Evolutionary conservation across 2,888 invertebrate genomes (phyloP), one percentile per base, ranked within the genome.

Genomic region (Synanthedon tipuliformis): DNA sequence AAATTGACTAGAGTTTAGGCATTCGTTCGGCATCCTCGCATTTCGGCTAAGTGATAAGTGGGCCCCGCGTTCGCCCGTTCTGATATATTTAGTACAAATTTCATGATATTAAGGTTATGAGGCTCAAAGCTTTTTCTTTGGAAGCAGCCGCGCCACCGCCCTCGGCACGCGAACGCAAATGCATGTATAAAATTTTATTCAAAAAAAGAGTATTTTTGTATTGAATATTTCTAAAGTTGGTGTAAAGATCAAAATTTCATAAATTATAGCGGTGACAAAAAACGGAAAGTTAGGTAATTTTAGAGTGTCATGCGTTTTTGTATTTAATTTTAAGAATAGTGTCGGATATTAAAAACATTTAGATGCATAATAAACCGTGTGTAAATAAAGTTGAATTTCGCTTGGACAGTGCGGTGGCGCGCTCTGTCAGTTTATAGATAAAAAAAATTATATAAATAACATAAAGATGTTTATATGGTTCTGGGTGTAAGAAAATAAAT

Each of bases 351-450:
- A 89, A 89, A 34, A 34, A 89, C 85, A 82, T 90, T 91, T 90
- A 91, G 90, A 90, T 88, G 80, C 90, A 90, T 89, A 23, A 23
- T 23, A 89, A 89, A 90, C 90, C 90, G 90, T 89, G 90, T 91
- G 91, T 91, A 91, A 89, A 89, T 89, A 91, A 83, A 81, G 78
- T 75, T 77, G 73, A 73, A 59, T 67, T 70, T 23, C 64, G 70
- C 66, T 66, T 62, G 59, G 57, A 61, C 63, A 71, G 68, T 72
- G 75, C 74, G 75, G 75, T 68, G 75, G 73, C 57, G 75, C 64
- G 73, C 72, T 61, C 66, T 66, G 62, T 74, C 77, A 59, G 68
- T 78, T 85, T 84, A 81, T 87, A 88, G 87, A 85, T 86, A 86
- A 87, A 86, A 16, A 71, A 83, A 83, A 83, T 23, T 85, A 86